Evolutionary conservation across 2,888 invertebrate species (phyloP), one percentile per base, ranked within the genome.

Genomic region (Brachyptera putata): DNA sequence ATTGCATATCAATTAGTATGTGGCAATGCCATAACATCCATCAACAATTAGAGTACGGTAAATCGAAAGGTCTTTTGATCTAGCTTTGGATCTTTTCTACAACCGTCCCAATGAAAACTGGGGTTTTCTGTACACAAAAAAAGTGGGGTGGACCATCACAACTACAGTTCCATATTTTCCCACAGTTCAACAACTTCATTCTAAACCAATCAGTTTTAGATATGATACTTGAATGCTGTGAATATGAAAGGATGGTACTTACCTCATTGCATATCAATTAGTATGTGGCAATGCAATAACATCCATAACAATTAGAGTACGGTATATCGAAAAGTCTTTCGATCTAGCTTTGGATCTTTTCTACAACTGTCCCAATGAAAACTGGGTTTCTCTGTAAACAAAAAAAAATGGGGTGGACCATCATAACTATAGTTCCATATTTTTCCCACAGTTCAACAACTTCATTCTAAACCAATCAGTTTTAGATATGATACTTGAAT

Each of bases 1-100:
- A 30, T 48, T 26, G 58, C 58, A 57, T 57, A 22, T 46, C 7
- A 34, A 7, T 3, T 57, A 22, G 16, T 46, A 24, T 26, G 30
- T 57, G 46, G 30, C 21, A n/a, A 37, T 36, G 53, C 34, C 37
- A 58, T 48, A 58, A 1, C 14, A n/a, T 50, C 13, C 36, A 58
- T 21, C 36, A 49, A 58, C 53, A 37, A n/a, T n/a, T n/a, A n/a
- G 50, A 9, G 13, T 9, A 39, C 11, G 34, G 34, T 9, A 5
- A 9, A 1, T 1, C 4, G 11, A 26, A 37, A 2, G 16, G n/a
- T 2, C 43, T 50, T 21, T 11, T n/a, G n/a, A n/a, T n/a, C n/a
- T n/a, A n/a, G n/a, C n/a, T n/a, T n/a, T n/a, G n/a, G n/a, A n/a
- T n/a, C n/a, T n/a, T n/a, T n/a, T n/a, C n/a, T n/a, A n/a, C n/a